A percentile compares a stretch with the other conserved stretches of the same genome.
Evolutionary conservation across 2,888 invertebrate species (phyloP).

Genomic region (Smittia sp.): DNA sequence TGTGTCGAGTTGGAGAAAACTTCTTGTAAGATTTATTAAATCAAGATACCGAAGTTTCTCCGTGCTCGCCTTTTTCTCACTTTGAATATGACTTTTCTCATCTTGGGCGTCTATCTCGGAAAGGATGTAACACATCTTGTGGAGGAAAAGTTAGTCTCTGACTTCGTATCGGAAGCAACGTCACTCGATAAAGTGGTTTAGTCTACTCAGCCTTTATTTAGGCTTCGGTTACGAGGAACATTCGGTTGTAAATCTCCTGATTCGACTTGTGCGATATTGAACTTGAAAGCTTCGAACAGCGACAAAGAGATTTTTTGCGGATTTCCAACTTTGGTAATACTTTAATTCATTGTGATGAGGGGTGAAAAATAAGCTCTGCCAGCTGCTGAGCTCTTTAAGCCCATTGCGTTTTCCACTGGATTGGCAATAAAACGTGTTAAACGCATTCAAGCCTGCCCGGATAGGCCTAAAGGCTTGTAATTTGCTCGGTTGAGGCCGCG

Average conservation of each 20-base stretch:
- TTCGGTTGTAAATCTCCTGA: background rate
- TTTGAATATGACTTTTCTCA: background rate
- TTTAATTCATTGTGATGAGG: no score
- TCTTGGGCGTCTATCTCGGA: background rate
- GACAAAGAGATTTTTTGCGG: no score
- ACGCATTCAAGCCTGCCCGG: no score
- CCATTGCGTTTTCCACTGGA: no score
- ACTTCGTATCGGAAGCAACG: background rate
- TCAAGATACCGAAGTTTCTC: conserved; percentile 2
- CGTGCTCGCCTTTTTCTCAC: conserved; percentile 2
- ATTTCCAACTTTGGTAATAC: no score
- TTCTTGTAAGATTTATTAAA: background rate
- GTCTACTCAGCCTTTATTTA: background rate
- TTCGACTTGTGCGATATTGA: background rate
- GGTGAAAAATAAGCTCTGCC: no score
- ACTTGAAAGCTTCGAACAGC: background rate
- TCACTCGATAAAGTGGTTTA: conserved; percentile 7
- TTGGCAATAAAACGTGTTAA: no score
- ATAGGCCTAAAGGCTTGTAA: background rate
- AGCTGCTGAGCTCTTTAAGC: no score
- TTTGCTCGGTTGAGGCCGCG: conserved; percentile 21
- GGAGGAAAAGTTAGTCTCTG: conserved; percentile 8
- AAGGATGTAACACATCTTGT: background rate
- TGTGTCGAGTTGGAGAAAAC: background rate
- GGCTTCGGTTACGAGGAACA: background rate